Evolutionary conservation across 2,113 vertebrate species (phyloP).

Genomic region (Takifugu flavidus): DNA sequence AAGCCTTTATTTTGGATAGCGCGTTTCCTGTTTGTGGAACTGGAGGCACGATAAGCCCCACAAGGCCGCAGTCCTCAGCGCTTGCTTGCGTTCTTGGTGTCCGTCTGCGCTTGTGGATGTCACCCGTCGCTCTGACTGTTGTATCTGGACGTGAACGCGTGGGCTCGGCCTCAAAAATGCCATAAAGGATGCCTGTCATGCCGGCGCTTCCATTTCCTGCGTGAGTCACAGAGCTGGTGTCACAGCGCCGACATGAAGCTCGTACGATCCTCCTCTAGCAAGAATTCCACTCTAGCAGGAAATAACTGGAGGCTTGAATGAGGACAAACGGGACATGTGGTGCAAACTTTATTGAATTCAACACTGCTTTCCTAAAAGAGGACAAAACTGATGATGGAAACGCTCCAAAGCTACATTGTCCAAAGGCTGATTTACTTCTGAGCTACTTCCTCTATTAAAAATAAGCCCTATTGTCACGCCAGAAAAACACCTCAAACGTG

Average conservation of each 20-base stretch:
- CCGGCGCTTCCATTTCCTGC: constrained; percentile 23
- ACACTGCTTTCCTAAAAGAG: constrained; percentile 43
- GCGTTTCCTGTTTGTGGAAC: background rate
- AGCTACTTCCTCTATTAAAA: background rate
- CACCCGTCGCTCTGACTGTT: constrained; percentile 6
- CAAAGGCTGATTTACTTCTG: constrained; percentile 33
- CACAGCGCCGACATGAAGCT: too few species aligned
- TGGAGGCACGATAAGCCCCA: too few species aligned
- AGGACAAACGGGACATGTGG: constrained; percentile 16
- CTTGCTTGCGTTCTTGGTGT: too few species aligned
- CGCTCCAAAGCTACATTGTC: constrained; percentile 12
- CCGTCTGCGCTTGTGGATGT: background rate
- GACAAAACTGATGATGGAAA: constrained; percentile 36
- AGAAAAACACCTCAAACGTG: constrained; percentile 24
- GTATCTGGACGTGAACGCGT: constrained; percentile 38
- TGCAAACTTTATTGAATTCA: constrained; percentile 62
- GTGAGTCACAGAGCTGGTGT: constrained; percentile 10
- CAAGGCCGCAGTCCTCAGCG: too few species aligned
- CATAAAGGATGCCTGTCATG: constrained; percentile 37
- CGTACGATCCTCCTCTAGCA: background rate
- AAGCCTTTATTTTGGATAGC: background rate
- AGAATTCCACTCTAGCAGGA: too few species aligned
- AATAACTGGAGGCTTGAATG: background rate
- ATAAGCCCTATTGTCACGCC: constrained; percentile 23
- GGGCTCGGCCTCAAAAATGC: constrained; percentile 15